phyloP scores from a whole-genome alignment of 2,113 vertebrate species.

The Phalacrocorax aristotelis region DNA sequence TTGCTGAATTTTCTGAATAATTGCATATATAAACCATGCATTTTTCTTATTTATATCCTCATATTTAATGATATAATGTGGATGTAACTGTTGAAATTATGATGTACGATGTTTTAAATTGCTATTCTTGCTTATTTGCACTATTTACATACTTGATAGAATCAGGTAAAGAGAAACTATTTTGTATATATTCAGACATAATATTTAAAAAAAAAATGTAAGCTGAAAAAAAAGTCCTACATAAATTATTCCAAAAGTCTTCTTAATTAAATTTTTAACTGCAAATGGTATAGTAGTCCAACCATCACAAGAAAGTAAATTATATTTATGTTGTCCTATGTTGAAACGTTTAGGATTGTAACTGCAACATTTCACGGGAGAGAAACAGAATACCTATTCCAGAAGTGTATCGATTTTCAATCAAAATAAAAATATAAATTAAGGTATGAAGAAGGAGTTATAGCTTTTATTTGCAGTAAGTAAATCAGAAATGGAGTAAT shows the following conservation, averaged over 20 bases:
- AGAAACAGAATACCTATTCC: neutral
- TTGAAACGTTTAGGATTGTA: neutral
- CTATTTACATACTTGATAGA: conserved; percentile 53
- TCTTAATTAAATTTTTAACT: conserved; percentile 57
- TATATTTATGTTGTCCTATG: conserved; percentile 20
- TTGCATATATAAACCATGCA: conserved; percentile 47
- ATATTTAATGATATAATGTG: conserved; percentile 44
- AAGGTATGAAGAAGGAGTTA: neutral
- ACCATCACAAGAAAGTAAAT: conserved; percentile 44
- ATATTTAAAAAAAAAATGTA: conserved; percentile 26
- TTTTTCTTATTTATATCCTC: conserved; percentile 33
- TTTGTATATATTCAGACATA: conserved; percentile 53
- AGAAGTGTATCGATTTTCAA: neutral
- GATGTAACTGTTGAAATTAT: conserved; percentile 41
- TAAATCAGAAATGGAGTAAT: neutral
- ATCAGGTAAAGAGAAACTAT: conserved; percentile 30
- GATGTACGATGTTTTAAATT: conserved; percentile 44
- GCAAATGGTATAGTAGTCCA: conserved; percentile 36
- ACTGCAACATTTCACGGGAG: neutral
- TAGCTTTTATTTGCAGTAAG: neutral
- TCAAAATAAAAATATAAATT: neutral
- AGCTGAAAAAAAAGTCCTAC: conserved; percentile 13
- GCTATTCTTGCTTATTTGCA: conserved; percentile 43
- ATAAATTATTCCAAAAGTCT: conserved; percentile 49
- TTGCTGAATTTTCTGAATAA: conserved; percentile 53